These are phyloP conservation scores for Actenoides lindsayi DNA, from an alignment of 2,113 vertebrate species.

Conservation along the genomic window DNA sequence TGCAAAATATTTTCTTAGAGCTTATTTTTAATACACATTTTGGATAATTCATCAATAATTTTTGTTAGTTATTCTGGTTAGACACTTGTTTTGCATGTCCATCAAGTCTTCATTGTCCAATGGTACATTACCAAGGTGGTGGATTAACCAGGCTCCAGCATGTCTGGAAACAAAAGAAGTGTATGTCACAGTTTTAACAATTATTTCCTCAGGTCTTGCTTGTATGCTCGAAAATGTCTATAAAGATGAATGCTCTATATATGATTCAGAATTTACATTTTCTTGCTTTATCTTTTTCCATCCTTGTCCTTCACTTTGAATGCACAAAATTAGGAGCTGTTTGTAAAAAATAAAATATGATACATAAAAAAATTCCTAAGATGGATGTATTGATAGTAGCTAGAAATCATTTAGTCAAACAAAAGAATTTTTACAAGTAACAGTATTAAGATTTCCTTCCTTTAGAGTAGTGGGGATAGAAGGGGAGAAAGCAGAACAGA, in stretches of 20 bases:
- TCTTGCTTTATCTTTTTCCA: background rate
- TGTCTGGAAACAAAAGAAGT: background rate
- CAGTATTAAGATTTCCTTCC: background rate
- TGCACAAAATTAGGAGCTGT: background rate
- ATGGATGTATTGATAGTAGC: background rate
- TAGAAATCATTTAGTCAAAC: background rate
- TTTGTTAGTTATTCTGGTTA: background rate
- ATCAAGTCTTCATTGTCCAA: background rate
- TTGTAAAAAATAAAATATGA: background rate
- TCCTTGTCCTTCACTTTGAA: background rate
- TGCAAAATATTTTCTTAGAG: background rate
- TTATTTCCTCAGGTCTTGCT: background rate
- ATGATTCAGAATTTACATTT: background rate
- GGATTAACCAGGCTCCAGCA: background rate
- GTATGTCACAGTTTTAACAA: background rate
- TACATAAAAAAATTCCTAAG: background rate
- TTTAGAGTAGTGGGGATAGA: background rate
- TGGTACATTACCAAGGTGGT: fast-evolving
- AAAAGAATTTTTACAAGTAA: background rate
- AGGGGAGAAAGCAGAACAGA: background rate
- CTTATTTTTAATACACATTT: background rate
- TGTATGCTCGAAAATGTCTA: background rate
- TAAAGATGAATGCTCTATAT: background rate
- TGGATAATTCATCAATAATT: background rate
- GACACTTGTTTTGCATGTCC: fast-evolving